Base-by-base conservation (phyloP, 2,888 invertebrate species). In the Pyrocoelia pectoralis region DNA sequence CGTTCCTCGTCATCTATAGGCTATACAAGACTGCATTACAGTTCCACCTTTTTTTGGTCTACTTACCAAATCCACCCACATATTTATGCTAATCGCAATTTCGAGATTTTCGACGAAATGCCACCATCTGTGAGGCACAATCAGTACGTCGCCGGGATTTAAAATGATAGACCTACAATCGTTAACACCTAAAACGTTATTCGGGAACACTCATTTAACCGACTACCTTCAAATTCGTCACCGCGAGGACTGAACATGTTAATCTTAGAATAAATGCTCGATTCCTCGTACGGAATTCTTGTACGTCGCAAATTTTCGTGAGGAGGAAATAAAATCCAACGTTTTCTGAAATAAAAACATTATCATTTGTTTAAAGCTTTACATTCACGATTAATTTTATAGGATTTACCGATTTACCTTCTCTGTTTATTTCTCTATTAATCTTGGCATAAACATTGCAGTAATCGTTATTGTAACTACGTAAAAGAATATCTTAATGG, bases 41-140 rank as follows among this genome's bases (percentile, higher is more conserved):
- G 24, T 24, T 24, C 6, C 6, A 24, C 4, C 6, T 24, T 6
- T 24, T 24, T 24, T 24, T 24, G n/a, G n/a, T 9, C 12, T 18
- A 29, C 40, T 79, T 83, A 89, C 91, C 81, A 92, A 80, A 48
- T 93, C 92, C 68, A 97, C 79, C 90, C 90, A 90, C 38, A 84
- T 83, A 74, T 90, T 90, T 4, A 90, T 81, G 56, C 88, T 83
- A 28, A 90, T 85, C 50, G 89, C 85, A 33, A 84, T 79, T 2
- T 85, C 83, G 83, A 94, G 92, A 77, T 96, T 95, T 80, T 95
- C 93, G 0, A 97, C 98, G 83, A 92, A 97, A 83, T 98, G 98
- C 98, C 98, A 98, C 97, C 98, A 98, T 65, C 93, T 91, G 65
- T 87, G 86, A 0, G 98, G 98, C 5, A 98, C 92, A 73, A 93